Evolutionary conservation across 92 coral and sea anemone genomes (phyloP), one percentile per base, ranked within the genome.

Genomic region (Bergia puertoricense): DNA sequence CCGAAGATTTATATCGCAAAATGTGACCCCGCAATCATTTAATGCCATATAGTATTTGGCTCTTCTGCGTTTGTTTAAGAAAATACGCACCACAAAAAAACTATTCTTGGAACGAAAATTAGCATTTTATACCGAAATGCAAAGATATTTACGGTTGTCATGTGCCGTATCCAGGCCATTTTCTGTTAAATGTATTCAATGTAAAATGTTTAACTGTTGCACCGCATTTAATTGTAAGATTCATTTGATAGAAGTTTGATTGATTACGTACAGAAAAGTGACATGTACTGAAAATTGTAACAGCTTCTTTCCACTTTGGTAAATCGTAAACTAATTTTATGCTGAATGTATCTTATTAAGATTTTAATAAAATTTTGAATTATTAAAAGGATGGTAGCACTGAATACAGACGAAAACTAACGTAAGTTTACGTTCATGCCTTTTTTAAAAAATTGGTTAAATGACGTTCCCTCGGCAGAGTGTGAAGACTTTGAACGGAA

Each of bases 321-420:
- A 23, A 14, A 79, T 54, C 36, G 23, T 13, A 9, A 13, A 36
- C 44, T 23, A 14, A n/a, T 79, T 79, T 79, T 39, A 50, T 2
- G 8, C 36, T 50, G 56, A 23, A 51, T 79, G 67, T 3, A 79
- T 8, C 44, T 77, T 40, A 77, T 79, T 14, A 79, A 79, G 42
- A 50, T 79, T 51, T 79, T 78, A 79, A 79, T 79, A 79, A 79
- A 79, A 79, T n/a, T 79, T 5, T 79, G 44, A 79, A 54, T 79
- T 79, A 30, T 79, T 36, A 43, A 20, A 77, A 46, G 30, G 14
- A 69, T 5, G 22, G 74, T 54, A 54, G 59, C 59, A 54, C 18
- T 54, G 59, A 54, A 54, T 54, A 15, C 59, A 54, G 16, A 18
- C 59, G 59, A 11, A 54, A 54, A 30, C 59, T 54, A 54, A 2